A percentile compares a stretch with the other conserved stretches of the same genome.
phyloP scores from a whole-genome alignment of 2,113 vertebrate species.

The Falco punctatus region DNA sequence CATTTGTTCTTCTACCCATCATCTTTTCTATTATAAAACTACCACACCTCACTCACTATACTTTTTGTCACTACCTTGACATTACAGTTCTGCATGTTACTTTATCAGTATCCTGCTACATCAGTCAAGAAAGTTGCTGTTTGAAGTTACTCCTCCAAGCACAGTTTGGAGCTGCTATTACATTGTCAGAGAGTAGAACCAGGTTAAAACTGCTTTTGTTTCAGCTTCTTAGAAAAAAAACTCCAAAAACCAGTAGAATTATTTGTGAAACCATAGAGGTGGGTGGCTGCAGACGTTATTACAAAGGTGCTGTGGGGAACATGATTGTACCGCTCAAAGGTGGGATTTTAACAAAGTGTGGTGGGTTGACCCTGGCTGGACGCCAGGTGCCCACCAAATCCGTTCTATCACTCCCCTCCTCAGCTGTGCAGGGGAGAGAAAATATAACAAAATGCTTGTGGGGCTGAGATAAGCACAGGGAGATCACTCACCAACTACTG shows the following conservation, averaged over 20 bases:
- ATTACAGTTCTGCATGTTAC: background rate
- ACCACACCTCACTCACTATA: background rate
- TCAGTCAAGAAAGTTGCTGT: background rate
- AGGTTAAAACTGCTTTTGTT: background rate
- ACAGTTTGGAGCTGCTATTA: background rate
- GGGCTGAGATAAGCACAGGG: too few species aligned
- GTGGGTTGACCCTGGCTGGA: background rate
- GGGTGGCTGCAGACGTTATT: background rate
- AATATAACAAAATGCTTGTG: background rate
- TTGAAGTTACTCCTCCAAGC: background rate
- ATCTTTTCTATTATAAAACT: background rate
- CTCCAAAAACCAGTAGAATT: background rate
- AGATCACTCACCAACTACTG: background rate
- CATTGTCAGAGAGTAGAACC: background rate
- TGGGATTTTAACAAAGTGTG: background rate
- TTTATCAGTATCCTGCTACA: background rate
- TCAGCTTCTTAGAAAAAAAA: background rate
- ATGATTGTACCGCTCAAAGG: background rate
- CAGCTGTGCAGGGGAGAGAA: background rate
- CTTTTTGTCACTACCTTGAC: accelerated
- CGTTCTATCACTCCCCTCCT: background rate
- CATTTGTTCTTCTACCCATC: background rate
- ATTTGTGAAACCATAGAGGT: background rate
- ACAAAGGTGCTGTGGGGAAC: background rate
- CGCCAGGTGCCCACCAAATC: background rate